Evolutionary conservation across 2,888 invertebrate genomes (phyloP).

Genomic region (Salpingus planirostris): DNA sequence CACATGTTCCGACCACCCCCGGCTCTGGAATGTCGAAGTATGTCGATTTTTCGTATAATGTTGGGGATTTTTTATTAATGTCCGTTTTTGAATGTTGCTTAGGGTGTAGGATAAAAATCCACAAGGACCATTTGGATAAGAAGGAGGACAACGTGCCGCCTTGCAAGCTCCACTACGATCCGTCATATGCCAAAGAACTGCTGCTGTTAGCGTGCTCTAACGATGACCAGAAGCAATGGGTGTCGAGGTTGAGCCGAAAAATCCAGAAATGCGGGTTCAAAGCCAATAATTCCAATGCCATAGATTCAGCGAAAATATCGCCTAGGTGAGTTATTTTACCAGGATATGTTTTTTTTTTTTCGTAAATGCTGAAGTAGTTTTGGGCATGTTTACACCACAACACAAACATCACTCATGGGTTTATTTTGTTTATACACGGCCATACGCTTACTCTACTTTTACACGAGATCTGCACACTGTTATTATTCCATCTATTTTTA

Average conservation of each 20-base stretch:
- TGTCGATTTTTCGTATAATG: conserved; percentile 32
- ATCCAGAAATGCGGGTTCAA: conserved; percentile 90
- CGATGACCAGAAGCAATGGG: conserved; percentile 91
- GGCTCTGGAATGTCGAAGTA: conserved; percentile 93
- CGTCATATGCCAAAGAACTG: conserved; percentile 87
- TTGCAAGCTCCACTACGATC: conserved; percentile 94
- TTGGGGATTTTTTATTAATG: too few relatives aligned
- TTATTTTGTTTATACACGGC: conserved; percentile 6
- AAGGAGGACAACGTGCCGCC: conserved; percentile 82
- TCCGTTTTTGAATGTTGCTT: too few relatives aligned
- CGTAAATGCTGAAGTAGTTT: too few relatives aligned
- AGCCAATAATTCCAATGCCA: conserved; percentile 59
- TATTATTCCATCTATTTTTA: conserved; percentile 6
- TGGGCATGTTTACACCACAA: conserved; percentile 13
- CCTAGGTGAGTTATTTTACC: conserved; percentile 72
- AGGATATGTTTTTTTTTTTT: too few relatives aligned
- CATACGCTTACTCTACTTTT: conserved; percentile 12
- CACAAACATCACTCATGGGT: not conserved
- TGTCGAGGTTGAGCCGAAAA: conserved; percentile 79
- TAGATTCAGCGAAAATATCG: conserved; percentile 58
- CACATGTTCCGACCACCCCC: conserved; percentile 97
- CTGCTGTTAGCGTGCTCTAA: conserved; percentile 76
- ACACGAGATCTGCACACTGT: conserved; percentile 5
- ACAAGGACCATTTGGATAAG: conserved; percentile 90
- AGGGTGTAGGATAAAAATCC: conserved; percentile 96